phyloP scores from a whole-genome alignment of 2,888 invertebrate genomes.

The Tipula confusa region DNA sequence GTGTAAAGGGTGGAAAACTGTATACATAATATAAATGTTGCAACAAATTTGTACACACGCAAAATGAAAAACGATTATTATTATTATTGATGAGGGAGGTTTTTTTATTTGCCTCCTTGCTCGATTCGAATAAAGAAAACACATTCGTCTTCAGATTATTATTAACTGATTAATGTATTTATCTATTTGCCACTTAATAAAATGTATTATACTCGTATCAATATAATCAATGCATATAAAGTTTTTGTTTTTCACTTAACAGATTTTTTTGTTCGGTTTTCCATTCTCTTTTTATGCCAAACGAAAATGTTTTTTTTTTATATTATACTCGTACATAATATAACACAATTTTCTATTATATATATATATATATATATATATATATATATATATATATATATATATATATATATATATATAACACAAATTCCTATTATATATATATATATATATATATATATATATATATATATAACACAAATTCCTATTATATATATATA shows the following conservation, averaged over 20 bases:
- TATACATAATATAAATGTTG: neutral
- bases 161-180: constrained; percentile 25
- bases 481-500: too few species aligned
- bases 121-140: neutral
- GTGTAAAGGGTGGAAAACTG: neutral
- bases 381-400: too few species aligned
- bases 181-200: constrained; percentile 20
- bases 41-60: neutral
- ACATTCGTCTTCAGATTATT: neutral
- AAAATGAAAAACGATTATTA: neutral
- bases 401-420: too few species aligned
- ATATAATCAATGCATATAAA: neutral
- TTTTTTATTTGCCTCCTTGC: neutral
- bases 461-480: too few species aligned
- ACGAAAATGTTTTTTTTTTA: neutral
- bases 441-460: too few species aligned
- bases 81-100: neutral
- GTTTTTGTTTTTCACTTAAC: constrained; percentile 3
- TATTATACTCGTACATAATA: neutral
- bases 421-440: too few species aligned
- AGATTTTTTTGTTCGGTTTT: neutral
- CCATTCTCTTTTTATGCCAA: constrained; percentile 12
- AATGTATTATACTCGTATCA: neutral
- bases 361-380: too few species aligned
- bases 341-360: too few species aligned